Percentiles rank a stretch among this genome's conserved stretches.
Evolutionary conservation across 2,113 vertebrate genomes (phyloP).

Genomic region (Gambusia holbrooki): DNA sequence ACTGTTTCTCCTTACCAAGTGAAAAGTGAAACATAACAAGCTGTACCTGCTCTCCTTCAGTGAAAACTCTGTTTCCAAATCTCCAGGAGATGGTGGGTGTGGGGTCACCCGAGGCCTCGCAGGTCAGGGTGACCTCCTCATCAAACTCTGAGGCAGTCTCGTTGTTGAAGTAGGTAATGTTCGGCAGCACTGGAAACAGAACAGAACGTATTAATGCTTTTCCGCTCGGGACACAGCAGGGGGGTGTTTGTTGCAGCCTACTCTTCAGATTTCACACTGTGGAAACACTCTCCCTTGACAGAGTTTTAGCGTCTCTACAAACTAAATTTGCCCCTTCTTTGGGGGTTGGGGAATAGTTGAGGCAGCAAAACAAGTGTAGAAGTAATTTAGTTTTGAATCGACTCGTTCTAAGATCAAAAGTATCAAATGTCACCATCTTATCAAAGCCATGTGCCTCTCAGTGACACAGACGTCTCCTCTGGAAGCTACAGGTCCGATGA

Average conservation of each 20-base stretch:
- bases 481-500: too few relatives aligned
- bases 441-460: background rate
- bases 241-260: background rate
- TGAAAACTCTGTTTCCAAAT: conserved; percentile 87
- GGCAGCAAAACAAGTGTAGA: background rate
- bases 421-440: background rate
- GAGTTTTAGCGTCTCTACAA: background rate
- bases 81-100: conserved; percentile 96
- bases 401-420: background rate
- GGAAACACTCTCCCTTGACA: background rate
- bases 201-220: background rate
- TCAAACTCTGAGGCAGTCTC: conserved; percentile 94
- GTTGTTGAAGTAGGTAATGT: conserved; percentile 94
- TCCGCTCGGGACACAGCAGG: background rate
- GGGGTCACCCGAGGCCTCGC: conserved; percentile 94
- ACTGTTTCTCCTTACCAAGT: background rate
- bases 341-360: background rate
- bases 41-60: conserved; percentile 93
- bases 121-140: conserved; percentile 92
- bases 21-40: background rate
- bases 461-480: background rate
- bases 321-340: background rate
- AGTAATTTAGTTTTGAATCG: background rate
- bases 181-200: conserved; percentile 81
- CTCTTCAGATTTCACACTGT: background rate